phyloP scores from a whole-genome alignment of 1,140 invertebrate species.

The Anthonomus grandis region DNA sequence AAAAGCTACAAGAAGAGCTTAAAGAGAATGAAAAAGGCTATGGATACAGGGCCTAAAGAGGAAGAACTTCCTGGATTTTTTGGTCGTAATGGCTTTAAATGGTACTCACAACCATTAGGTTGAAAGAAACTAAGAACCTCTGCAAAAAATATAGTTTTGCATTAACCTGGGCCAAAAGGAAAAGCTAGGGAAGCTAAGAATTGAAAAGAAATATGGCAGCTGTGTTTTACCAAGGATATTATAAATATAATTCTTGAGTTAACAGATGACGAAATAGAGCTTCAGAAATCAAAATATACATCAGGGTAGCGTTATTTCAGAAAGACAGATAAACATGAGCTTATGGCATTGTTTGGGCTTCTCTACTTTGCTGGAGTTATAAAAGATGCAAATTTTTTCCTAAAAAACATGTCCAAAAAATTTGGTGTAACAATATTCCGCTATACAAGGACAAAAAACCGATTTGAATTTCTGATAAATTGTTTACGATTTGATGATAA shows the following conservation, averaged over 20 bases:
- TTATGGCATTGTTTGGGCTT: slow-evolving; percentile 3
- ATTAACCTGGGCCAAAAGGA: too few relatives aligned
- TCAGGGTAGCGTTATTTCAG: not conserved
- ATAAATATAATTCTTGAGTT: not conserved
- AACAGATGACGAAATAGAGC: not conserved
- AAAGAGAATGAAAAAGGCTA: not conserved
- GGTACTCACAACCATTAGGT: slow-evolving; percentile 1
- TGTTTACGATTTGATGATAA: not conserved
- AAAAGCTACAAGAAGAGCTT: not conserved
- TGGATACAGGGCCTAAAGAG: not conserved
- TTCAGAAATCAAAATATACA: not conserved
- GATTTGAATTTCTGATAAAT: not conserved
- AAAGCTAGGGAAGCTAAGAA: too few relatives aligned
- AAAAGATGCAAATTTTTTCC: not conserved
- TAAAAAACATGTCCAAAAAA: not conserved
- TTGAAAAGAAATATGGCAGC: not conserved
- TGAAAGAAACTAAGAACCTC: not conserved
- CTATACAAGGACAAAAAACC: not conserved
- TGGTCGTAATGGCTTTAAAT: slow-evolving; percentile 2
- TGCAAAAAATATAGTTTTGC: not conserved
- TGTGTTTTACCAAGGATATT: not conserved
- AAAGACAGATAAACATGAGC: not conserved
- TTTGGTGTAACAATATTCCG: not conserved
- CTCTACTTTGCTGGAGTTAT: slow-evolving; percentile 1
- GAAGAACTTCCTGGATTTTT: not conserved